Conservation (phyloP, 2,797 vertebrate genomes). For the Sebastes alutus region DNA sequence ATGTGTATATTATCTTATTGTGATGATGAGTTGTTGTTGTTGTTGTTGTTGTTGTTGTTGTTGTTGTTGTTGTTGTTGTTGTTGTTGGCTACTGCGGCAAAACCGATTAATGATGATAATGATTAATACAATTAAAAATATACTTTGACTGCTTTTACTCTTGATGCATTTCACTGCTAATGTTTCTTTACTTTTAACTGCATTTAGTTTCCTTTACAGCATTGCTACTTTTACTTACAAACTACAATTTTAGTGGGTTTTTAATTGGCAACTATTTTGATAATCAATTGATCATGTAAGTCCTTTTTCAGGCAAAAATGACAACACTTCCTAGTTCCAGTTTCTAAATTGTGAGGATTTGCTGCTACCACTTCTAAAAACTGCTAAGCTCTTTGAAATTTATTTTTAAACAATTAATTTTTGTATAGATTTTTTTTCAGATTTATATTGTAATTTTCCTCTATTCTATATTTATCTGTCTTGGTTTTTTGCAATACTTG, state of each 20-base stretch:
- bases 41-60: too few species aligned
- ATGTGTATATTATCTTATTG: too few species aligned
- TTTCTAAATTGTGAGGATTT: neutral
- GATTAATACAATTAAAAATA: neutral
- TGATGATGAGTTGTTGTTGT: too few species aligned
- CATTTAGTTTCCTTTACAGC: neutral
- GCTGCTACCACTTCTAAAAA: neutral
- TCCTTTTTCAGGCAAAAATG: neutral
- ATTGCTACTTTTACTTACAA: neutral
- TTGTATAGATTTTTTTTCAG: too few species aligned
- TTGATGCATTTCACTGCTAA: neutral
- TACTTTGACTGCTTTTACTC: too few species aligned
- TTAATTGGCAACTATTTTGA: neutral
- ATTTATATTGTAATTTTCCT: too few species aligned
- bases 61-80: too few species aligned
- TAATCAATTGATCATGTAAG: neutral
- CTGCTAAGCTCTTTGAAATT: neutral
- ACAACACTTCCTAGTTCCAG: neutral
- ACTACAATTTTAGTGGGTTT: neutral
- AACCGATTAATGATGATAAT: neutral
- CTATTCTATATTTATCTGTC: neutral
- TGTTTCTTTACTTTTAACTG: neutral
- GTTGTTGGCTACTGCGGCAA: too few species aligned
- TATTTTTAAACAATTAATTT: too few species aligned
- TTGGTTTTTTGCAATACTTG: neutral